Evolutionary conservation across 35 echinoderm and acorn worm genomes (phyloP), one percentile per base, ranked within the genome.

Genomic region (Diadema setosum): DNA sequence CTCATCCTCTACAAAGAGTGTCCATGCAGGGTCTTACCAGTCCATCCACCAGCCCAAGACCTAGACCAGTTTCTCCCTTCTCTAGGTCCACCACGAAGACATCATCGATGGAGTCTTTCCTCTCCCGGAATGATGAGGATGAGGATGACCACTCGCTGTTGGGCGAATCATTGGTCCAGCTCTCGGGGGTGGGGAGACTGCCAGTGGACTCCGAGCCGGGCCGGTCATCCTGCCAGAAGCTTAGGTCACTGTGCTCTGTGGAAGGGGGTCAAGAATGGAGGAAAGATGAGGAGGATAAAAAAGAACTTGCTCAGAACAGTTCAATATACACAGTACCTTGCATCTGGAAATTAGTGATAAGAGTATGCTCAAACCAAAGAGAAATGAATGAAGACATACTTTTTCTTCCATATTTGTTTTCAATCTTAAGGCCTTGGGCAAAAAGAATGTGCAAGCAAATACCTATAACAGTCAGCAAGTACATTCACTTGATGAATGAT

Each of bases 81-180:
- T 88, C 85, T 37, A 97, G 64, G 60, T 97, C 95, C 83, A 97
- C 95, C 8, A 97, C 87, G 85, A 94, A 94, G 14, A 97, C 89
- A 39, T 97, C 95, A 88, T 94, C 91, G 23, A 84, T 17, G 0
- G 80, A 56, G 24, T 91, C 83, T 14, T 88, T 90, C 8, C 81
- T 67, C 26, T 67, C 59, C 46, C 64, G 84, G 39, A 78, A 78
- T 9, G 73, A 85, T 30, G 32, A 49, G 39, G 11, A 60, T 1
- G 63, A 67, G 12, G 63, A 67, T 67, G 63, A 67, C 39, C 73
- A 78, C 1, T 78, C 73, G 16, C 73, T 44, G 20, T 78, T 9
- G 20, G 73, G 40, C 9, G 73, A 78, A 9, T 44, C 73, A 16
- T 12, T 78, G 33, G 73, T 78, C 39, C 73, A 78, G 30, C 73